phyloP scores from a whole-genome alignment of 2,797 vertebrate species.

The Myotis planiceps region DNA sequence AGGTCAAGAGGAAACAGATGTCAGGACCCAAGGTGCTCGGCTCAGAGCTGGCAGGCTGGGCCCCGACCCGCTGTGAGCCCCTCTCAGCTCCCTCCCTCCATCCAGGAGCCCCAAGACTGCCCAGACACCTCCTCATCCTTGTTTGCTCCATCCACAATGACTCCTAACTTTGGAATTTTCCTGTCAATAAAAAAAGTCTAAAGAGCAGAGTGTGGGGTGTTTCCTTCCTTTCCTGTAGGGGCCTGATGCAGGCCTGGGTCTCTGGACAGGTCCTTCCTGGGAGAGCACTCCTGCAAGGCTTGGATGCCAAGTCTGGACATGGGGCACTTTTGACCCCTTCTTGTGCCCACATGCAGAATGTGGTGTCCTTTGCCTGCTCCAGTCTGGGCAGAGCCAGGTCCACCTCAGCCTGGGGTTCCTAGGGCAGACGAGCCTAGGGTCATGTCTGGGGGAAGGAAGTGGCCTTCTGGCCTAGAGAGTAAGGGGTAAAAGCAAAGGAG shows the following conservation, averaged over 20 bases:
- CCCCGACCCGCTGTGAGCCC: background rate
- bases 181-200: conserved; percentile 50
- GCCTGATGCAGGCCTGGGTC: rapidly evolving
- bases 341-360: background rate
- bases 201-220: background rate
- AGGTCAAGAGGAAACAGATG: background rate
- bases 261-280: background rate
- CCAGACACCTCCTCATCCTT: background rate
- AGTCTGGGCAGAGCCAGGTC: background rate
- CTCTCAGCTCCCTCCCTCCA: no score
- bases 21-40: no score
- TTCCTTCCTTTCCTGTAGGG: background rate
- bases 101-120: background rate
- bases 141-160: background rate
- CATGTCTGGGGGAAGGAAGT: background rate
- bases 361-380: background rate
- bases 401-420: background rate
- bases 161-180: background rate
- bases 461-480: background rate
- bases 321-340: background rate
- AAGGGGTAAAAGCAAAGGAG: background rate
- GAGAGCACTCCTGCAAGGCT: background rate
- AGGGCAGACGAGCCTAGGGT: background rate
- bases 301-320: background rate
- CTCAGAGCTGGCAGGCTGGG: background rate